Base-by-base conservation (phyloP, 1,140 invertebrate species). In the Lerema accius region DNA sequence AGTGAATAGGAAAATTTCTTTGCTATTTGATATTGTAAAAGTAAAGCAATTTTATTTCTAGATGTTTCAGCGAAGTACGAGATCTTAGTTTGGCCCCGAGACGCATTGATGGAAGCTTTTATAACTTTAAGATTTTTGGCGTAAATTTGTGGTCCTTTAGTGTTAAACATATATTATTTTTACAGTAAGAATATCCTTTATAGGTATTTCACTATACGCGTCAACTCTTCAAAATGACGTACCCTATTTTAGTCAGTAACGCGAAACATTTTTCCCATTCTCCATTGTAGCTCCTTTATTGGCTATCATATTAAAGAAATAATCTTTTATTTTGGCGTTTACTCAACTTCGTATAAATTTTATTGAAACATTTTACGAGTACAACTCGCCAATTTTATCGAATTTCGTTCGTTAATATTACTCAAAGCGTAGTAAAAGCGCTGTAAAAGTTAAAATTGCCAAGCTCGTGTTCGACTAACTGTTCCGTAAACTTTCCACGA, bases 321-420 rank as follows among this genome's bases (percentile, higher is more conserved):
- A 37, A 37, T 37, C n/a, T 37, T 37, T 37, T 37, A 37, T 37
- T 37, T 37, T 11, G 35, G n/a, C 35, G 4, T 37, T 37, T 37
- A 37, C 35, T 32, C 28, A 32, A 32, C 28, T 37, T 37, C 35
- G 35, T 37, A 37, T 11, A 37, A 37, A 37, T 37, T 37, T 37
- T 37, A 37, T 37, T n/a, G 35, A 37, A 37, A 37, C 35, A 37
- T 37, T 37, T 37, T 37, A 37, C 35, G 35, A 37, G 35, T 37
- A 11, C n/a, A 37, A 37, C 35, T 32, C 28, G 28, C 28, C 28
- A 32, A 32, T 32, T 32, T 32, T 7, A 32, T 32, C 28, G 28
- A 32, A 32, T 32, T 32, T 32, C 28, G 28, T 32, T 32, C 28
- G 28, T 32, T 32, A 32, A 7, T 32, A 32, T 32, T 32, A 32